Evolutionary conservation across 1,140 invertebrate species (phyloP).

Genomic region (Helicoverpa zea): DNA sequence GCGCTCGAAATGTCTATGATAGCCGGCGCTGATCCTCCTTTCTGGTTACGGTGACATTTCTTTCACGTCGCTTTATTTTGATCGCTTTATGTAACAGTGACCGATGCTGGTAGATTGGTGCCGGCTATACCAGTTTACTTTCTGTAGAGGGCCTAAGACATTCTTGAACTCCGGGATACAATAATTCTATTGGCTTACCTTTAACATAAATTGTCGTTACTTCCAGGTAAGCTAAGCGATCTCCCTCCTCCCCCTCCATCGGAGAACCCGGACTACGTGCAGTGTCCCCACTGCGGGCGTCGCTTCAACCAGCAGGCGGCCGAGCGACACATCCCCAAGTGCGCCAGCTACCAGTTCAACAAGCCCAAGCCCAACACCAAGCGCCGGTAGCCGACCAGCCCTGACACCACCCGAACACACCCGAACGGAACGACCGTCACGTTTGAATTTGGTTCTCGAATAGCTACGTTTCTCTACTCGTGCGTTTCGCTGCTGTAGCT

Average conservation of each 20-base stretch:
- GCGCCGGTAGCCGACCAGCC: conserved; percentile 64
- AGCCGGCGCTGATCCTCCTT: no score
- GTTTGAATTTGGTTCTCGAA: background rate
- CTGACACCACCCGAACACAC: background rate
- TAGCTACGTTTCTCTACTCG: background rate
- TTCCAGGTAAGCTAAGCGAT: conserved; percentile 91
- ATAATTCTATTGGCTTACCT: no score
- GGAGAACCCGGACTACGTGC: conserved; percentile 95
- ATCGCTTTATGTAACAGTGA: no score
- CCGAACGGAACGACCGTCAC: conserved; percentile 14
- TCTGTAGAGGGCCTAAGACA: no score
- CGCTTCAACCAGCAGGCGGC: conserved; percentile 96
- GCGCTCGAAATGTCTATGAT: no score
- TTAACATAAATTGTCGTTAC: background rate
- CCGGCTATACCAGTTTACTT: no score
- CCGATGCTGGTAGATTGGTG: no score
- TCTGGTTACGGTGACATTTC: no score
- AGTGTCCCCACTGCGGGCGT: conserved; percentile 96
- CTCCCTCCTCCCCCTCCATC: conserved; percentile 96
- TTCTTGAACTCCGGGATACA: no score
- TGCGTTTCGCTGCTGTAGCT: no score
- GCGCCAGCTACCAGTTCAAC: conserved; percentile 94
- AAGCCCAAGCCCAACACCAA: conserved; percentile 85
- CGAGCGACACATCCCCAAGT: conserved; percentile 97
- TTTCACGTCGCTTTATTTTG: no score